Evolutionary conservation across 2,797 vertebrate genomes (phyloP), one percentile per base, ranked within the genome.

Genomic region (Lates japonicus): DNA sequence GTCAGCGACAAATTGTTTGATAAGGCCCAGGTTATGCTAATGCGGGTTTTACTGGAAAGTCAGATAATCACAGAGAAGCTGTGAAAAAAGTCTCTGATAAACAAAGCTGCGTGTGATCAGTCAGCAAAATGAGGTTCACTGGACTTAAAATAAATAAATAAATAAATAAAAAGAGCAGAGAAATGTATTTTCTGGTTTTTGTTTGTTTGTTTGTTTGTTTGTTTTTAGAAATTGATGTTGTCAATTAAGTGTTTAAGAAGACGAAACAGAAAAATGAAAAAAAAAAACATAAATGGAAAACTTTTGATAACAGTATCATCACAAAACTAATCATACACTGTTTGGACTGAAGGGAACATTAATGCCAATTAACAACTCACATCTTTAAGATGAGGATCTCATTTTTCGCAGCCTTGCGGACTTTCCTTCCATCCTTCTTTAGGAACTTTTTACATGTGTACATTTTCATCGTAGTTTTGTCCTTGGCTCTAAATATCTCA

Each of bases 361-460:
- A 49, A 46, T 7, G 6, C 57, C 37, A 52, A 29, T 29, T 7
- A 60, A 52, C 4, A 20, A 96, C 98, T 96, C 83, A 98, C 98
- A 99, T 99, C 93, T 98, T 99, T 65, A 99, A 94, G 88, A 99
- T 99, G 86, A 97, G 95, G 73, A 99, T 99, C 94, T 99, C 98
- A 5, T 99, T 99, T 94, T 99, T 99, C 20, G 98, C 98, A 0
- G 98, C 97, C 92, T 98, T 99, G 80, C 98, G 95, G 82, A 99
- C 97, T 93, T 98, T 99, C 80, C 98, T 96, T 69, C 98, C 98
- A 3, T 99, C 98, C 65, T 97, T 97, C 91, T 99, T 99, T 92
- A 98, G 92, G 90, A 99, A 99, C 89, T 98, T 98, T 95, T 99
- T 99, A 93, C 98, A 99, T 20, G 98, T 99, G 86, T 96, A 98